Base-by-base conservation (phyloP, 64 coral and sea anemone genomes). In the Montipora capricornis region DNA sequence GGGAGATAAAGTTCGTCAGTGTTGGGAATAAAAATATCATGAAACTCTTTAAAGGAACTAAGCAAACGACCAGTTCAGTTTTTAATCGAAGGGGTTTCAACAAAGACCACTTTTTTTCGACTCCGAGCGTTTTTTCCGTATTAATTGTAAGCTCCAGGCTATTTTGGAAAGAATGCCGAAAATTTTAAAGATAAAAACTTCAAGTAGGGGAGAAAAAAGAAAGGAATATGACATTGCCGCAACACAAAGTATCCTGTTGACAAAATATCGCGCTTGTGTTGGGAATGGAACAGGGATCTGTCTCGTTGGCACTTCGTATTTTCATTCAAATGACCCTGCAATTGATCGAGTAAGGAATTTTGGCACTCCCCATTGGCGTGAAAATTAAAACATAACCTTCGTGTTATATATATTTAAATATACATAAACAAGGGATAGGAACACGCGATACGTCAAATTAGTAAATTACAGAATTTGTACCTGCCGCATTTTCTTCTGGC, bases 381-480 rank as follows among this genome's bases (percentile, higher is more conserved):
- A 24, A 93, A 93, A 80, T 73, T 88, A 81, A 80, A 88, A 87
- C 84, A 93, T 55, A 37, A 68, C 24, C 47, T 19, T 78, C 47
- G 15, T 16, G 9, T 64, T 64, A 64, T 47, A 17, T 49, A 78
- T 78, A 49, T 50, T 49, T 48, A 50, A 49, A 77, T 44, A 80
- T 88, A 81, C 75, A 87, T 93, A 93, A 93, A 93, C 75, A 93
- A 19, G 66, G 82, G 77, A 88, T 93, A 68, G 17, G 76, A 87
- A 67, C 17, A 76, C 17, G 50, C 46, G 66, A 73, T 84, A 84
- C 68, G 19, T 50, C 9, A 26, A 60, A 82, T 61, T 82, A 61
- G 52, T 5, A 22, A 71, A 86, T 52, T 17, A 68, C 8, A 68
- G 4, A 17, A n/a, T 24, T 24, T 71, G 8, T 24, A 4, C 52